Evolutionary conservation across 2,113 vertebrate species (phyloP).

Genomic region (Mustela nigripes): DNA sequence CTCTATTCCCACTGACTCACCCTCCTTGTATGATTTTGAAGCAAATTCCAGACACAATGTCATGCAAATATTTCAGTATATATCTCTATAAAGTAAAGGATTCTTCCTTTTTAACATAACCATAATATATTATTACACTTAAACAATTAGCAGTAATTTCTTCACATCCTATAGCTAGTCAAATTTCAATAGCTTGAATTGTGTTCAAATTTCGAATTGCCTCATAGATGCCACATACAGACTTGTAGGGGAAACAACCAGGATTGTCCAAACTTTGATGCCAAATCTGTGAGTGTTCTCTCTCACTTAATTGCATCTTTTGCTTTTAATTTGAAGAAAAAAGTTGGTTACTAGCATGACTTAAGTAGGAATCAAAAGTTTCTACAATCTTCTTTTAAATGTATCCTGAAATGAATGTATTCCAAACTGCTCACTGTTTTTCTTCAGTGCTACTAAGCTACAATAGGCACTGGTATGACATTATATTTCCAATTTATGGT

Average conservation of each 20-base stretch:
- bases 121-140: neutral
- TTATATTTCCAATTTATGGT: slow-evolving; percentile 8
- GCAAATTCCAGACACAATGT: slow-evolving; percentile 17
- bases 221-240: neutral
- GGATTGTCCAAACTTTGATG: neutral
- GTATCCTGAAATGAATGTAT: neutral
- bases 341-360: neutral
- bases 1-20: neutral
- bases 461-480: neutral
- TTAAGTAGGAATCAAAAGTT: neutral
- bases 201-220: neutral
- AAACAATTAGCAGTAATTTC: neutral
- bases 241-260: neutral
- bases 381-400: neutral
- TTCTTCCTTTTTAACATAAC: neutral
- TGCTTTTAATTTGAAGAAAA: neutral
- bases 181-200: no score
- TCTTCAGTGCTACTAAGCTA: neutral
- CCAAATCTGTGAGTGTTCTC: neutral
- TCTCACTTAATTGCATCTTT: neutral
- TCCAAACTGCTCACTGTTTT: neutral
- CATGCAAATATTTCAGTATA: neutral
- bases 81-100: slow-evolving; percentile 3
- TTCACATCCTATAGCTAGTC: neutral
- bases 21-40: neutral